phyloP scores from a whole-genome alignment of 2,113 vertebrate species.

The Galemys pyrenaicus region DNA sequence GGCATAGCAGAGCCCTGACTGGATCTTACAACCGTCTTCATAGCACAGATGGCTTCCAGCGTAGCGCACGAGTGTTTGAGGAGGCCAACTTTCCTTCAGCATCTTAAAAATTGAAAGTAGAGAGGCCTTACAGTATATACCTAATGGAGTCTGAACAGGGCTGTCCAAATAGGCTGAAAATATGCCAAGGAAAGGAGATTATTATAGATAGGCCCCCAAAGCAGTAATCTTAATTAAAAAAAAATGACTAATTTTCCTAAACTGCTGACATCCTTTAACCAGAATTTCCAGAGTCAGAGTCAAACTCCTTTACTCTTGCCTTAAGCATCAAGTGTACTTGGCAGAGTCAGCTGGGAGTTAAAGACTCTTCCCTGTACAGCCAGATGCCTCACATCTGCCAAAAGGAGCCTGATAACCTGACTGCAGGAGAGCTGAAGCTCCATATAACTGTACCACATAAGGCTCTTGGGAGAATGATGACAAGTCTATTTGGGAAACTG shows the following conservation, averaged over 20 bases:
- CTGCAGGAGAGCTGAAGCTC: background rate
- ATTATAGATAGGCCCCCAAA: background rate
- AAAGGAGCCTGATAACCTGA: background rate
- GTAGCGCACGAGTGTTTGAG: background rate
- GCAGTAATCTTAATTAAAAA: background rate
- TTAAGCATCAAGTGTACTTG: conserved; percentile 50
- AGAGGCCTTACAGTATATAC: background rate
- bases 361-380: background rate
- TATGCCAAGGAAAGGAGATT: background rate
- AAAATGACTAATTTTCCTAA: conserved; percentile 35
- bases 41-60: background rate
- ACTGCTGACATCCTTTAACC: conserved; percentile 8
- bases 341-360: background rate
- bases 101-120: background rate
- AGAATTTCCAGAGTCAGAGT: conserved; percentile 51
- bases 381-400: background rate
- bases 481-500: background rate
- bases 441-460: conserved; percentile 8
- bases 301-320: conserved; percentile 58
- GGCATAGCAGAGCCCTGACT: background rate
- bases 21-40: background rate
- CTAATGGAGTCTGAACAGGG: background rate
- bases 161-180: background rate
- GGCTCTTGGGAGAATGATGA: background rate
- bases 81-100: conserved; percentile 26